These are phyloP conservation scores for Colaptes auratus DNA, from an alignment of 2,113 vertebrate species.

Conservation along the genomic window DNA sequence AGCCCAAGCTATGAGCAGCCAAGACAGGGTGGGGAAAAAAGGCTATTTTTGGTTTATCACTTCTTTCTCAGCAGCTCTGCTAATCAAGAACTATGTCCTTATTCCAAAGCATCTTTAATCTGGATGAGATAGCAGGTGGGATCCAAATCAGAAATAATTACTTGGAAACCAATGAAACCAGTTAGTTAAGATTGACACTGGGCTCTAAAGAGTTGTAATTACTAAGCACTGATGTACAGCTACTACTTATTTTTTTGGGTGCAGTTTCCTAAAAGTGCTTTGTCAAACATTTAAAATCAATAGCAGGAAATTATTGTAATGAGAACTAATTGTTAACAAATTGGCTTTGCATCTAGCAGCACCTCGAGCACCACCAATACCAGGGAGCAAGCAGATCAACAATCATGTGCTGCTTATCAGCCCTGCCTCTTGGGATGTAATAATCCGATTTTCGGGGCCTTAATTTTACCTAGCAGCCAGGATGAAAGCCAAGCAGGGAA, in stretches of 20 bases:
- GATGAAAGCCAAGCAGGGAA: constrained; percentile 78
- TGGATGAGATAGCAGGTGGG: constrained; percentile 54
- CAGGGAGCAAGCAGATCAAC: constrained; percentile 78
- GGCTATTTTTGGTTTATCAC: constrained; percentile 34
- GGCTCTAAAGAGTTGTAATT: constrained; percentile 64
- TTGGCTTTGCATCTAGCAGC: constrained; percentile 81
- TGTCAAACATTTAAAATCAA: constrained; percentile 71
- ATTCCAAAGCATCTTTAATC: constrained; percentile 62
- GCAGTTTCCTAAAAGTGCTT: constrained; percentile 62
- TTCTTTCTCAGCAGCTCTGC: constrained; percentile 37
- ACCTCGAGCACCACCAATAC: constrained; percentile 68
- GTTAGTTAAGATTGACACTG: constrained; percentile 62
- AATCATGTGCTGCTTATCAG: constrained; percentile 84
- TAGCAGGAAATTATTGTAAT: constrained; percentile 85
- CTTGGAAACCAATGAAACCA: constrained; percentile 58
- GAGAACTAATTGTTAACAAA: constrained; percentile 92
- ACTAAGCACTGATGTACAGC: constrained; percentile 22
- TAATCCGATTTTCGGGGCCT: constrained; percentile 89
- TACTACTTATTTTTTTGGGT: neutral
- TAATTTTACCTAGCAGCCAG: constrained; percentile 83
- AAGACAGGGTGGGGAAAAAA: neutral
- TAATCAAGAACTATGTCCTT: constrained; percentile 60
- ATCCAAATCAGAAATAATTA: constrained; percentile 74
- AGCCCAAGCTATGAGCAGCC: neutral
- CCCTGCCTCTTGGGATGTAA: constrained; percentile 76